A percentile compares a stretch with the other conserved stretches of the same genome.
Conservation (phyloP, 2,113 vertebrate species). For the Ochotona princeps region DNA sequence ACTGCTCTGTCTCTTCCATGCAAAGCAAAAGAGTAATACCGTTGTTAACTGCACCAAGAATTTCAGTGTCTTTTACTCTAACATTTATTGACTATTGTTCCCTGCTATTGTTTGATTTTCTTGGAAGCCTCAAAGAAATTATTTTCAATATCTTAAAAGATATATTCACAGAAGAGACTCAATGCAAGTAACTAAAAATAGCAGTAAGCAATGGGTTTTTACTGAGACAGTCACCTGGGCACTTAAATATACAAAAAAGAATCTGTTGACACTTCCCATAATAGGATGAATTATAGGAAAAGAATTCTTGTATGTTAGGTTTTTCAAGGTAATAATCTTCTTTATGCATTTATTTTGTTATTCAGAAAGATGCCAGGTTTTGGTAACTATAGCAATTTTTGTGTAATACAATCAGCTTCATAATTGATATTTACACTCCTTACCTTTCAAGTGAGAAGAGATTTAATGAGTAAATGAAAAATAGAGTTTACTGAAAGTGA, state of each 20-base stretch:
- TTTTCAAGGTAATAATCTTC: slow-evolving; percentile 34
- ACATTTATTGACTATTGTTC: neutral
- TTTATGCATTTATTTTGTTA: slow-evolving; percentile 63
- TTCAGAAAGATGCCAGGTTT: neutral
- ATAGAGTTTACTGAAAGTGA: slow-evolving; percentile 7
- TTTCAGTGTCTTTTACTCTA: neutral
- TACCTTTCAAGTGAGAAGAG: slow-evolving; percentile 2
- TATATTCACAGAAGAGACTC: slow-evolving; percentile 41
- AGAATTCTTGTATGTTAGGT: neutral
- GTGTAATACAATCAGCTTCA: neutral
- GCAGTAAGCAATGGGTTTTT: slow-evolving; percentile 32
- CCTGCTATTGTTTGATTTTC: slow-evolving; percentile 3
- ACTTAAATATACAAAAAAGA: slow-evolving; percentile 56
- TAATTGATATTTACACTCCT: neutral
- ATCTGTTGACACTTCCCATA: slow-evolving; percentile 59
- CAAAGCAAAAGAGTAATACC: neutral
- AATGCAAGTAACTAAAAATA: slow-evolving; percentile 48
- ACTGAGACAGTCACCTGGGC: slow-evolving; percentile 55
- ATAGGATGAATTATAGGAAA: slow-evolving; percentile 30
- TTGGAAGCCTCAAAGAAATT: neutral
- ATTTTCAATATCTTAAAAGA: slow-evolving; percentile 66
- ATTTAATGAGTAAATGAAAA: slow-evolving; percentile 51
- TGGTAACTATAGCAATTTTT: slow-evolving; percentile 5
- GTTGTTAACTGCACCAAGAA: neutral
- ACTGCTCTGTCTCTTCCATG: slow-evolving; percentile 8